These are phyloP conservation scores for Nannoperca australis DNA, from an alignment of 2,797 vertebrate genomes.

Conservation along the genomic window DNA sequence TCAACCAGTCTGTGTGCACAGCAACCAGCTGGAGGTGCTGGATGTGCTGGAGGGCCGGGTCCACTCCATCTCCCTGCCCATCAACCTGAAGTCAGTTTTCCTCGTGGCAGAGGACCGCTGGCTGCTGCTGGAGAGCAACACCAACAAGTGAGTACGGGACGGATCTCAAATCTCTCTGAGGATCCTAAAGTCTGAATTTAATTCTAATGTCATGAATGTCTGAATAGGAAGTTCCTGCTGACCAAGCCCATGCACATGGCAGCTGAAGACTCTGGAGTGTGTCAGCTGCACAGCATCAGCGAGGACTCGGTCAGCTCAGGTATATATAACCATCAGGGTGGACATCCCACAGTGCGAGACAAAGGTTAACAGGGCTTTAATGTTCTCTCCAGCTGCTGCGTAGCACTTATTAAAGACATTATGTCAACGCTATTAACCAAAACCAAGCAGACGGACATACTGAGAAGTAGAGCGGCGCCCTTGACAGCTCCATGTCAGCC, in stretches of 20 bases:
- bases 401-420: background rate
- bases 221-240: slow-evolving; percentile 93
- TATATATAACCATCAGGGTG: slow-evolving; percentile 72
- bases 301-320: slow-evolving; percentile 89
- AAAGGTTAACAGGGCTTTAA: background rate
- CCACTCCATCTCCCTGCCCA: slow-evolving; percentile 92
- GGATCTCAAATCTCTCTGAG: background rate
- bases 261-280: slow-evolving; percentile 87
- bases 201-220: background rate
- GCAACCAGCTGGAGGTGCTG: slow-evolving; percentile 91
- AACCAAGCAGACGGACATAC: background rate
- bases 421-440: slow-evolving; percentile 5
- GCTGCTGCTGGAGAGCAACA: slow-evolving; percentile 92
- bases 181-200: background rate
- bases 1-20: slow-evolving; percentile 56
- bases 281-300: slow-evolving; percentile 90
- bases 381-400: background rate
- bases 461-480: background rate
- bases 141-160: slow-evolving; percentile 85
- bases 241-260: slow-evolving; percentile 90
- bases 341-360: background rate
- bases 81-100: slow-evolving; percentile 90
- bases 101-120: slow-evolving; percentile 95
- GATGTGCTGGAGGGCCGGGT: slow-evolving; percentile 92
- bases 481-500: background rate